A percentile compares a stretch with the other conserved stretches of the same genome.
These are phyloP conservation scores for Cyanistes caeruleus DNA, from an alignment of 2,113 vertebrate species.

Conservation along the genomic window DNA sequence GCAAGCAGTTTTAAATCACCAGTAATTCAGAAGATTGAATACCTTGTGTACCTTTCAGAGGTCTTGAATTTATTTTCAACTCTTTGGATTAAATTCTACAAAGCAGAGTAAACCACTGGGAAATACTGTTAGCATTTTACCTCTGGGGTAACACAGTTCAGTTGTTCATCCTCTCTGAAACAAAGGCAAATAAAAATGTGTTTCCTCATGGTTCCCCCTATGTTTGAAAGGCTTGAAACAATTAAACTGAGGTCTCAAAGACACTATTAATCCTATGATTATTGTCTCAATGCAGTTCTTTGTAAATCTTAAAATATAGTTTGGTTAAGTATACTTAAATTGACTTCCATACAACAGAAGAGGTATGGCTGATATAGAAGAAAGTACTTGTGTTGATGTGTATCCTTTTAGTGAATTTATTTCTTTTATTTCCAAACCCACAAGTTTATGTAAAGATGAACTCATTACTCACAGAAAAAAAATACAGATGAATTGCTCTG, in stretches of 20 bases:
- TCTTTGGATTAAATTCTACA: neutral
- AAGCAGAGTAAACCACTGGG: neutral
- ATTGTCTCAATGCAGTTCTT: neutral
- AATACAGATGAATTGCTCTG: neutral
- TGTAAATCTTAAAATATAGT: neutral
- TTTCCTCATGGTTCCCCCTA: fast-evolving
- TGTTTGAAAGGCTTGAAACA: neutral
- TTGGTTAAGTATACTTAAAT: neutral
- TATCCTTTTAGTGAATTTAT: neutral
- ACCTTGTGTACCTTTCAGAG: neutral
- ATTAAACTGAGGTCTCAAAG: neutral
- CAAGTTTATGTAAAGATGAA: neutral
- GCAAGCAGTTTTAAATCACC: neutral
- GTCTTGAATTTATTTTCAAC: neutral
- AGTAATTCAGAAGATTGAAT: neutral
- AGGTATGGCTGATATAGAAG: neutral
- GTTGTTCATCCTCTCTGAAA: neutral
- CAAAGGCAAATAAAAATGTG: neutral
- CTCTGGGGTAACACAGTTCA: neutral
- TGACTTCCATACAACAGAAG: neutral
- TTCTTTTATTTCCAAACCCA: neutral
- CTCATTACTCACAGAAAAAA: neutral
- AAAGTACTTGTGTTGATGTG: neutral
- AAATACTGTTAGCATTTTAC: neutral
- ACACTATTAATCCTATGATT: neutral